Conservation (phyloP, 1,140 invertebrate genomes). For the Drosophila neocordata region DNA sequence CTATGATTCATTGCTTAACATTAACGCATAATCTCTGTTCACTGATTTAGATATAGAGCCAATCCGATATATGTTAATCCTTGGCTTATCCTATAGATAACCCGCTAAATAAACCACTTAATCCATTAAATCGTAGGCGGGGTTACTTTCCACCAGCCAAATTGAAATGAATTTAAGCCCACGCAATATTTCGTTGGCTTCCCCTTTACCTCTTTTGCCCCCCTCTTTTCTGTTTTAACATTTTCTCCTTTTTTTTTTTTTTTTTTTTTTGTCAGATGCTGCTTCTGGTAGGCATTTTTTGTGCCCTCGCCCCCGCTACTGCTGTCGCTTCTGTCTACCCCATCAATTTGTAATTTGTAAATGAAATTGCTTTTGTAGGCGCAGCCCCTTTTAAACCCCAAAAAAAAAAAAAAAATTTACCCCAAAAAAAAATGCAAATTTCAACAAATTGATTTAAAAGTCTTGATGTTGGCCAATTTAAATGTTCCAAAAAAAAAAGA, state of each 20-base stretch:
- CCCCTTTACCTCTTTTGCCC: background rate
- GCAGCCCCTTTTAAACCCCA: constrained; percentile 25
- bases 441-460: constrained; percentile 72
- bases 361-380: constrained; percentile 67
- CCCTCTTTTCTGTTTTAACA: no score
- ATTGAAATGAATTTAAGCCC: constrained; percentile 17
- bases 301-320: constrained; percentile 12
- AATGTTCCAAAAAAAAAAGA: constrained; percentile 36
- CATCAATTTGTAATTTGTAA: constrained; percentile 79
- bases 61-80: constrained; percentile 3
- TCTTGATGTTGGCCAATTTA: constrained; percentile 68
- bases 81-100: constrained; percentile 43
- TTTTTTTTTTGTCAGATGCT: background rate
- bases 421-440: constrained; percentile 55
- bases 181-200: constrained; percentile 7
- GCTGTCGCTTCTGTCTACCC: constrained; percentile 37
- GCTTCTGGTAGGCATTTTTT: constrained; percentile 2
- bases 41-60: background rate
- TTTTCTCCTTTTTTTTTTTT: background rate
- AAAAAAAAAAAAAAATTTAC: constrained; percentile 36
- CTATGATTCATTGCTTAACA: no score
- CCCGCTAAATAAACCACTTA: constrained; percentile 46
- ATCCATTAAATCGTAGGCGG: constrained; percentile 37
- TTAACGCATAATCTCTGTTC: no score
- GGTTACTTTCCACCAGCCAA: constrained; percentile 38